Percentiles rank a stretch among this genome's conserved stretches.
These are phyloP conservation scores for Mastomys natalensis DNA, from an alignment of 2,113 vertebrate genomes.

Conservation along the genomic window DNA sequence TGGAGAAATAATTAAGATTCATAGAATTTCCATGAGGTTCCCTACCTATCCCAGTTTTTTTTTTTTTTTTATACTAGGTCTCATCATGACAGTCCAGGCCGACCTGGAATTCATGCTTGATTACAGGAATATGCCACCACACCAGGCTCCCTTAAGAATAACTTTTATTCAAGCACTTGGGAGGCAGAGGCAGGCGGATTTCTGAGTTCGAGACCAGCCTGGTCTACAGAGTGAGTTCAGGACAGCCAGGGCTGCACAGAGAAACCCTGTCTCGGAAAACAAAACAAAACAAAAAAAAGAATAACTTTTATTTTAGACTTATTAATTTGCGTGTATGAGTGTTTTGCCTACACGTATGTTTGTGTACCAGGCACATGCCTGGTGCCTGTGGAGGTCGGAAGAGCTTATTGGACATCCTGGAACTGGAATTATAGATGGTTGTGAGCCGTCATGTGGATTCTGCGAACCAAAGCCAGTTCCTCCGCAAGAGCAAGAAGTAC, in stretches of 20 bases:
- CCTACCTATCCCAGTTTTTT: not conserved
- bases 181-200: no score
- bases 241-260: no score
- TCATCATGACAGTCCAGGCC: not conserved
- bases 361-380: not conserved
- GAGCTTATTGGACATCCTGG: not conserved
- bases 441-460: not conserved
- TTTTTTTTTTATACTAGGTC: not conserved
- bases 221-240: no score
- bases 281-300: no score
- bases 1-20: not conserved
- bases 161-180: no score
- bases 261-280: no score
- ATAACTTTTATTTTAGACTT: not conserved
- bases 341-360: not conserved
- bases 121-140: not conserved
- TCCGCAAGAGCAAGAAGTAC: not conserved
- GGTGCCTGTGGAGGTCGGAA: not conserved
- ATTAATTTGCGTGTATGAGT: not conserved
- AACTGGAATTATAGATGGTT: not conserved
- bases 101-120: not conserved
- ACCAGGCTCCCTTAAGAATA: not conserved
- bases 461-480: not conserved
- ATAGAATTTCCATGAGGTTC: not conserved
- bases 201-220: no score